These are phyloP conservation scores for Dreissena polymorpha DNA, from an alignment of 1,140 invertebrate species.

Conservation along the genomic window DNA sequence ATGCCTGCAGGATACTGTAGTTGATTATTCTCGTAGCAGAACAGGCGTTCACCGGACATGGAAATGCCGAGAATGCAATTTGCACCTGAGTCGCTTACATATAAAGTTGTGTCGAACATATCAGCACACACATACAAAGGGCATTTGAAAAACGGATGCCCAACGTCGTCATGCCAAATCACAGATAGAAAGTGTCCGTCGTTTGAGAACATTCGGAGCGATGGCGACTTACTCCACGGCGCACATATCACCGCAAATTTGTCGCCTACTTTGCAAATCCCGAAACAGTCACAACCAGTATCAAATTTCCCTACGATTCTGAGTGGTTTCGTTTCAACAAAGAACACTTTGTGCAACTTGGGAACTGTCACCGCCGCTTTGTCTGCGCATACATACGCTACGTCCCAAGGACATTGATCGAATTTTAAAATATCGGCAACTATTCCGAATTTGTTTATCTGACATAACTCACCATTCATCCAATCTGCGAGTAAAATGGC, in stretches of 20 bases:
- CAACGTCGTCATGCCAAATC: not conserved
- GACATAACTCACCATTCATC: constrained; percentile 15
- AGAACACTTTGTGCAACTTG: constrained; percentile 18
- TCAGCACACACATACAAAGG: constrained; percentile 40
- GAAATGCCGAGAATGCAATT: constrained; percentile 30
- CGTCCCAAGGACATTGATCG: constrained; percentile 41
- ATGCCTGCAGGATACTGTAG: constrained; percentile 41
- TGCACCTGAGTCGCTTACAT: constrained; percentile 35
- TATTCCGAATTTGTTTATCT: constrained; percentile 25
- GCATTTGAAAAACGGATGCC: constrained; percentile 36
- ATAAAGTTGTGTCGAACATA: constrained; percentile 34
- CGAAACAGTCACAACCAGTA: constrained; percentile 42
- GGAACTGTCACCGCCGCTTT: constrained; percentile 39
- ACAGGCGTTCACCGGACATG: constrained; percentile 18
- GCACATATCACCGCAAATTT: constrained; percentile 40
- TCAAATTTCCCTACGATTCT: constrained; percentile 13
- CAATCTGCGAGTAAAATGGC: constrained; percentile 30
- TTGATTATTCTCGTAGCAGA: constrained; percentile 27
- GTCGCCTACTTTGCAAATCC: constrained; percentile 32
- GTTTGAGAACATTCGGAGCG: constrained; percentile 6
- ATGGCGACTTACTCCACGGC: constrained; percentile 40
- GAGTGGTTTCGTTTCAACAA: constrained; percentile 45
- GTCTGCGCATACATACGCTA: not conserved
- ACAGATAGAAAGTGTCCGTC: constrained; percentile 17
- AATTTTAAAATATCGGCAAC: constrained; percentile 30